Percentiles rank a stretch among this genome's conserved stretches.
These are phyloP conservation scores for Thamnophis elegans DNA, from an alignment of 2,797 vertebrate species.

Conservation along the genomic window DNA sequence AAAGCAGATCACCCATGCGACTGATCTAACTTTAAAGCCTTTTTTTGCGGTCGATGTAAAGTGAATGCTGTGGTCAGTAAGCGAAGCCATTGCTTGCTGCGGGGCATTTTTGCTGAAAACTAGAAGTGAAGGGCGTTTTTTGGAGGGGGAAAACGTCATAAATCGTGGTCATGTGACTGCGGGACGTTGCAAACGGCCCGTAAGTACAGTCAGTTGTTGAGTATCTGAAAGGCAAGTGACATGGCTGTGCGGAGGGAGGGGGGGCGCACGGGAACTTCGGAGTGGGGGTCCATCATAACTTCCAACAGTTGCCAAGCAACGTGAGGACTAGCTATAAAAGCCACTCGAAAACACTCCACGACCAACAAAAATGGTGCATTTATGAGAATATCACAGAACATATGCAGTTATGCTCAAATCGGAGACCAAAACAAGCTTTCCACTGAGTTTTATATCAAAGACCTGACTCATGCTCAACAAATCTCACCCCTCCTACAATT, in stretches of 20 bases:
- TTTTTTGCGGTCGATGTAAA: neutral
- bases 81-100: neutral
- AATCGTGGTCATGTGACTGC: neutral
- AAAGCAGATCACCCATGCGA: neutral
- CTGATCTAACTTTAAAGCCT: neutral
- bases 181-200: neutral
- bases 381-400: neutral
- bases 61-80: neutral
- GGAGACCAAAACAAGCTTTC: neutral
- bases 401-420: neutral
- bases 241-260: neutral
- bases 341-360: neutral
- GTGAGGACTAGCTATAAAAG: neutral
- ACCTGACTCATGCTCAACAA: neutral
- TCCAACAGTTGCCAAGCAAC: neutral
- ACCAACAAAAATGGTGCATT: neutral
- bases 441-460: neutral
- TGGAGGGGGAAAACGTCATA: rapidly evolving
- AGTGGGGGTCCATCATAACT: neutral
- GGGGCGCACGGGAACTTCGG: neutral
- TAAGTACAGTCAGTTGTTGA: too few species aligned
- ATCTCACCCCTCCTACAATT: neutral
- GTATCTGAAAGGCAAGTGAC: too few species aligned
- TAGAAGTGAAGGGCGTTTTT: neutral
- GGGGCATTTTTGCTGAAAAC: neutral